Percentiles rank a stretch among this genome's conserved stretches.
Conservation (phyloP, 2,797 vertebrate genomes). For the Petrocephalus sullivani region DNA sequence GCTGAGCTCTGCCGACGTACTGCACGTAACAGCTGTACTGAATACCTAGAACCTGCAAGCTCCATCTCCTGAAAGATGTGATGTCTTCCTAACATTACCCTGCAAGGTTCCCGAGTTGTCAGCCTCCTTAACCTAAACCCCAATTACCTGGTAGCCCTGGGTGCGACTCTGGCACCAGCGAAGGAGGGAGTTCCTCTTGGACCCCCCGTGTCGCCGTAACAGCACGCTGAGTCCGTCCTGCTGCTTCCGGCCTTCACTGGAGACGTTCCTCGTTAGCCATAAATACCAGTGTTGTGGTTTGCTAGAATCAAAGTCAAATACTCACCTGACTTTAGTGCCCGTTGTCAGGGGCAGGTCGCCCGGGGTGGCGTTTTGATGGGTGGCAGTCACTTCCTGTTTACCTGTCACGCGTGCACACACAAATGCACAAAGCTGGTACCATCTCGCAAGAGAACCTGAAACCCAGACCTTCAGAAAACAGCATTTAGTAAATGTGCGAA, state of each 20-base stretch:
- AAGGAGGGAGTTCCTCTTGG: slow-evolving; percentile 71
- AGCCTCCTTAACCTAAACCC: neutral
- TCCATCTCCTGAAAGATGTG: neutral
- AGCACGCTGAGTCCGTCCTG: slow-evolving; percentile 67
- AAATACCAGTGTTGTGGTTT: neutral
- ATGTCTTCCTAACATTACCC: neutral
- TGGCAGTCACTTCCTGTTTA: slow-evolving; percentile 57
- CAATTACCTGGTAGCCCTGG: slow-evolving; percentile 66
- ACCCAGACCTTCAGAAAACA: neutral
- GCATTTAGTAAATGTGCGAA: neutral
- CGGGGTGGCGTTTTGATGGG: slow-evolving; percentile 55
- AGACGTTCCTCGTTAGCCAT: neutral
- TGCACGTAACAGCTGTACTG: neutral
- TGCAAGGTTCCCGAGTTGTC: neutral
- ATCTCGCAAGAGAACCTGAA: neutral
- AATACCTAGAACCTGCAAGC: neutral
- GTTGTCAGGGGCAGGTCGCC: slow-evolving; percentile 51
- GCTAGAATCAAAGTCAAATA: neutral
- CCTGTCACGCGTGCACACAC: slow-evolving; percentile 43
- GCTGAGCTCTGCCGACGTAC: neutral
- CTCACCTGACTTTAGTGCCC: slow-evolving; percentile 50
- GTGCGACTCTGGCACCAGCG: slow-evolving; percentile 74
- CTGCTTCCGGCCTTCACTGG: slow-evolving; percentile 42
- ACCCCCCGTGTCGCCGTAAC: slow-evolving; percentile 71
- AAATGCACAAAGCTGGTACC: neutral